Evolutionary conservation across 2,797 vertebrate species (phyloP).

Genomic region (Synanceia verrucosa): DNA sequence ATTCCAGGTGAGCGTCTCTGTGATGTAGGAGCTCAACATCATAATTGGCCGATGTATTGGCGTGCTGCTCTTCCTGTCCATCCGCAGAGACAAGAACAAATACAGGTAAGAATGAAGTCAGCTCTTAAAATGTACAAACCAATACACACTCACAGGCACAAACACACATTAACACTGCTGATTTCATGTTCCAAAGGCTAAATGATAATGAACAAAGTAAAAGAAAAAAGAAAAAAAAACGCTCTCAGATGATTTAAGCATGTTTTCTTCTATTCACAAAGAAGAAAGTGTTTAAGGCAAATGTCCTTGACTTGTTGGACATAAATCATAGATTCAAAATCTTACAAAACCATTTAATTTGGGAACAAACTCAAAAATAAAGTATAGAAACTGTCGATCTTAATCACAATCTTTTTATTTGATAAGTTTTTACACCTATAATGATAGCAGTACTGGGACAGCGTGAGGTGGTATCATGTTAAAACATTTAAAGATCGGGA

Average conservation of each 20-base stretch:
- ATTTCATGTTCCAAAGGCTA: slow-evolving; percentile 76
- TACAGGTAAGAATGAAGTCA: slow-evolving; percentile 22
- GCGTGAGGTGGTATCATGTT: slow-evolving; percentile 12
- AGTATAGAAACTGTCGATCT: background rate
- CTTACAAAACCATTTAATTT: background rate
- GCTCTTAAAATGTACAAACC: background rate
- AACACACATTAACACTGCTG: slow-evolving; percentile 69
- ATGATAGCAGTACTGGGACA: background rate
- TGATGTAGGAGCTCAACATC: slow-evolving; percentile 98
- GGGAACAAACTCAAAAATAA: background rate
- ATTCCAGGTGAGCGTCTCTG: slow-evolving; percentile 95
- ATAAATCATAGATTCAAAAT: background rate
- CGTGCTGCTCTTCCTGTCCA: slow-evolving; percentile 97
- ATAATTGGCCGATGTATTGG: slow-evolving; percentile 98
- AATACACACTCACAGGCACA: slow-evolving; percentile 5
- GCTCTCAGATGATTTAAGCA: slow-evolving; percentile 12
- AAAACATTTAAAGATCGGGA: slow-evolving; percentile 33
- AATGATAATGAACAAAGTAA: slow-evolving; percentile 49
- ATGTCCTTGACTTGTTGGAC: background rate
- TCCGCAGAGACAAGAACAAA: slow-evolving; percentile 62
- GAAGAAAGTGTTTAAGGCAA: slow-evolving; percentile 1
- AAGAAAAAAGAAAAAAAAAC: slow-evolving; percentile 51
- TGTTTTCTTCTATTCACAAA: slow-evolving; percentile 5
- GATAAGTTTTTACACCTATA: background rate
- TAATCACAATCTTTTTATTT: background rate